Evolutionary conservation across 2,113 vertebrate species (phyloP), one percentile per base, ranked within the genome.

Genomic region (Fulica atra): DNA sequence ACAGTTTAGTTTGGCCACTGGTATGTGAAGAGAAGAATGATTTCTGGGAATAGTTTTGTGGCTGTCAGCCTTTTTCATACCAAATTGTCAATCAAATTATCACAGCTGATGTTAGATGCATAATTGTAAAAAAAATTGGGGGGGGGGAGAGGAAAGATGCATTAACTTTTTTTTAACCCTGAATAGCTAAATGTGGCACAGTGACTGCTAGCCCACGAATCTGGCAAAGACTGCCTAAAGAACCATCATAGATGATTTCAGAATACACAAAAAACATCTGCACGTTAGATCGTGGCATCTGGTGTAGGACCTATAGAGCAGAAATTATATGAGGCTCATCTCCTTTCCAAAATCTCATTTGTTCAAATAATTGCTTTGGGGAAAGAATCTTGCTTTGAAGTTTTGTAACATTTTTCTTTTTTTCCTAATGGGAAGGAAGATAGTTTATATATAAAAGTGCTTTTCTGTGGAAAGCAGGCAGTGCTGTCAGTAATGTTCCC

Each of bases 41-140:
- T 88, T 97, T 94, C 83, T 97, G 79, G 83, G 86, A 96, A 88
- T 71, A 89, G 69, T 96, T 95, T 88, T 50, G 56, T 96, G 78
- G 77, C 69, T 90, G 54, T 86, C 77, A 59, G 81, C 71, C 76
- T 88, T 92, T 95, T 81, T n/a, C 71, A 66, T 96, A 83, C 61
- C 31, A 28, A 96, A 81, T 82, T 97, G 79, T 94, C 92, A 60
- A 81, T 94, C 93, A 96, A 81, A 93, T 92, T 59, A 74, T 78
- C 84, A 93, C 68, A 77, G 66, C 38, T 78, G 56, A 85, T 46
- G 11, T 80, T 93, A 84, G 44, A 86, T 14, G 46, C 48, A 42
- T 35, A 66, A 78, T 81, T 88, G 26, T 13, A 51, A 14, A 73
- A 44, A 40, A 42, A 42, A 42, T 15, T 13, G 42, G 42, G 42